Evolutionary conservation across 2,888 invertebrate species (phyloP), one percentile per base, ranked within the genome.

Genomic region (Pammene fasciana): DNA sequence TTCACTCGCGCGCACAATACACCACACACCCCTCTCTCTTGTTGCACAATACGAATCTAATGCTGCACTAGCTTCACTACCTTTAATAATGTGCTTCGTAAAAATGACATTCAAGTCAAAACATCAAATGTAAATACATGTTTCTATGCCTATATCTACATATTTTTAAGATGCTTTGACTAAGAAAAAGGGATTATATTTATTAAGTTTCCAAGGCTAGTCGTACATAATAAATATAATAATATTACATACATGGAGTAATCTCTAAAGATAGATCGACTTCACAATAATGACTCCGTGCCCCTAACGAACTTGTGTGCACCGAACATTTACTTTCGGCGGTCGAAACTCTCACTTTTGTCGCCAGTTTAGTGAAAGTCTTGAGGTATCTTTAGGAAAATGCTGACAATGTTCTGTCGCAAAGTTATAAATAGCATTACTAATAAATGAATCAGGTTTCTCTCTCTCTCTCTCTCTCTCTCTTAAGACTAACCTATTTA

Each of bases 1-100:
- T 82, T 83, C 81, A 82, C 79, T 76, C 80, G 74, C 75, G 79
- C 75, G 77, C 79, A 45, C 62, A 70, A 65, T 76, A 72, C 73
- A 56, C 73, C 61, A 65, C 67, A 59, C 70, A 68, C 64, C 72
- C 68, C 60, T 65, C 66, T 70, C 68, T 60, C 71, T 60, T 41
- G 46, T 72, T 60, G 60, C 64, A 56, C 68, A 66, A 71, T 67
- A 14, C 48, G n/a, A 57, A 46, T 57, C 48, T 52, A n/a, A 36
- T 36, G 43, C 61, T 62, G 41, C 46, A 67, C 45, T 41, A 38
- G 62, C 34, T 52, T 57, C 36, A 54, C 16, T 46, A 16, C 54
- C 43, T 64, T 9, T 16, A 45, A 26, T 54, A 26, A 45, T 45
- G n/a, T 13, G 14, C 43, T 34, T 8, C 6, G 43, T 16, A 10